A percentile compares a stretch with the other conserved stretches of the same genome.
Conservation (phyloP, 2,888 invertebrate species). For the Bombylius discolor region DNA sequence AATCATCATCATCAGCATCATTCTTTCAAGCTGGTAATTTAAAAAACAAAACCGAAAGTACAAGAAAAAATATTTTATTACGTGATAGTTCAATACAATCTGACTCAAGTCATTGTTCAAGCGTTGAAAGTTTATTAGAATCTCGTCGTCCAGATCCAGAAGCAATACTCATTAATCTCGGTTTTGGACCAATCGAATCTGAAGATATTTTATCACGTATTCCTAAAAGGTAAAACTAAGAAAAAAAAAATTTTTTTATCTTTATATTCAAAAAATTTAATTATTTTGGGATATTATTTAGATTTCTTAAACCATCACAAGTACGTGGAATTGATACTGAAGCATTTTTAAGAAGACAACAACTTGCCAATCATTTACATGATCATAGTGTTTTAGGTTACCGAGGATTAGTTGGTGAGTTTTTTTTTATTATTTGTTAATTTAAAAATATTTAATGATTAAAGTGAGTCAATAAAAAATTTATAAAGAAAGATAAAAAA, state of each 20-base stretch:
- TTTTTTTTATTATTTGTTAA: no score
- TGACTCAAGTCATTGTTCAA: constrained; percentile 54
- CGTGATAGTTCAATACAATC: constrained; percentile 34
- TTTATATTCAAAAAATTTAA: neutral
- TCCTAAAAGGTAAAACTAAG: constrained; percentile 41
- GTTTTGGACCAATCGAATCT: constrained; percentile 61
- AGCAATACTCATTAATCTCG: constrained; percentile 67
- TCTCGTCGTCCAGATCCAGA: constrained; percentile 79
- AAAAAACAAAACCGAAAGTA: neutral
- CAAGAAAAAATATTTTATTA: constrained; percentile 16
- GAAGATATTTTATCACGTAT: constrained; percentile 62
- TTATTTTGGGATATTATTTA: constrained; percentile 8
- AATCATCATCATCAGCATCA: neutral
- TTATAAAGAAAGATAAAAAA: neutral
- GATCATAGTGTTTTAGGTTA: constrained; percentile 66
- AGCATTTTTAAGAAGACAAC: constrained; percentile 60
- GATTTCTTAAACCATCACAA: constrained; percentile 69
- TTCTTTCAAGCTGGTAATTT: no score
- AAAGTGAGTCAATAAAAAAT: no score
- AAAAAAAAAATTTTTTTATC: neutral
- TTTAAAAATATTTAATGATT: no score
- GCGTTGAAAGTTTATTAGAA: constrained; percentile 70
- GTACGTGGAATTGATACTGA: constrained; percentile 63
- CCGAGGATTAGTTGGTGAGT: constrained; percentile 57
- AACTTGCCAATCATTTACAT: constrained; percentile 56